A percentile compares a stretch with the other conserved stretches of the same genome.
phyloP scores from a whole-genome alignment of 2,113 vertebrate species.

The Odocoileus hemionus region DNA sequence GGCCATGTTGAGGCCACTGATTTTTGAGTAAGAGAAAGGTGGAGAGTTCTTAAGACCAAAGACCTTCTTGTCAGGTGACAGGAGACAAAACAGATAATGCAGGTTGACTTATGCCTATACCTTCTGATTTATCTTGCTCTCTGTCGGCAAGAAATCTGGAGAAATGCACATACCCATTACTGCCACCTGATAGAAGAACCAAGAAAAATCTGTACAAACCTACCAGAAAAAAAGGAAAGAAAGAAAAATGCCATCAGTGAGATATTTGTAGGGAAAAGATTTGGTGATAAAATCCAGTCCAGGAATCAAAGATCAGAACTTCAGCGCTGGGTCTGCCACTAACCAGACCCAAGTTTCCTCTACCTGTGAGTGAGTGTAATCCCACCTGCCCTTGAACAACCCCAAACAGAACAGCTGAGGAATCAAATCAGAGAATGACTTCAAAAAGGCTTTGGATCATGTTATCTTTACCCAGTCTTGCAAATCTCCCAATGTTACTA shows the following conservation, averaged over 20 bases:
- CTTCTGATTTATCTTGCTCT: neutral
- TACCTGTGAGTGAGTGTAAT: neutral
- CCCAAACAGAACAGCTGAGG: neutral
- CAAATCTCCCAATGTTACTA: neutral
- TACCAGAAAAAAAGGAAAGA: neutral
- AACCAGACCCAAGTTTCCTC: neutral
- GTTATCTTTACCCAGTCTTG: neutral
- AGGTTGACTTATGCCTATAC: accelerated
- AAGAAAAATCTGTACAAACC: neutral
- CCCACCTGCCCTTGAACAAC: neutral
- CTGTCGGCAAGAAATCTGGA: neutral
- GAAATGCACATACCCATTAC: neutral
- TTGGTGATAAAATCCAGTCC: neutral
- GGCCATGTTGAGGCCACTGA: neutral
- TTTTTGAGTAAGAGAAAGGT: neutral
- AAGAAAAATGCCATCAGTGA: neutral
- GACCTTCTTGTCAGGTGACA: neutral
- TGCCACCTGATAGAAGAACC: neutral
- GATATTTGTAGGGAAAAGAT: neutral
- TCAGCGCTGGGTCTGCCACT: neutral
- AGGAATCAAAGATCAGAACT: neutral
- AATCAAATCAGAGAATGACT: neutral
- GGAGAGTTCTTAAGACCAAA: neutral
- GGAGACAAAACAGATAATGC: neutral
- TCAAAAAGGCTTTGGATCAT: neutral